These are phyloP conservation scores for Bombus superbus DNA, from an alignment of 1,140 invertebrate genomes.

Conservation along the genomic window DNA sequence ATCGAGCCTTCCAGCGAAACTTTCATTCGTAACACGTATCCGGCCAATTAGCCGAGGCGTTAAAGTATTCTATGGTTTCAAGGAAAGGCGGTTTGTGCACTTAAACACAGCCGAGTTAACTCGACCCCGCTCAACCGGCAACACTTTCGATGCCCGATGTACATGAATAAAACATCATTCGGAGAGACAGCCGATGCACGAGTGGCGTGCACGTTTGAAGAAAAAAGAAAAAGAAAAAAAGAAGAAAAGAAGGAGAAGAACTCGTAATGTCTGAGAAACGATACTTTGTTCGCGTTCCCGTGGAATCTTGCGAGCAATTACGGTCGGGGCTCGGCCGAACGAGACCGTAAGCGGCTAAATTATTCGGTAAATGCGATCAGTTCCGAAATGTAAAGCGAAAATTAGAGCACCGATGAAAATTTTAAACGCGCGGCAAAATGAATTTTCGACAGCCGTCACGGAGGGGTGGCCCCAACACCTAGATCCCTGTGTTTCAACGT, in stretches of 20 bases:
- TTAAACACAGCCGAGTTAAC: conserved; percentile 73
- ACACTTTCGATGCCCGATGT: conserved; percentile 68
- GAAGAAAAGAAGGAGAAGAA: neutral
- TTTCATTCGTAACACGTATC: conserved; percentile 69
- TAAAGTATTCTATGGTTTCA: conserved; percentile 76
- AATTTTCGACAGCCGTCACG: conserved; percentile 32
- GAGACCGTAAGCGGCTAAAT: neutral
- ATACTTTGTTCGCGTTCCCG: neutral
- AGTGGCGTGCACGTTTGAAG: neutral
- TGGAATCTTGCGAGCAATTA: neutral
- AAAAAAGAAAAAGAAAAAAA: neutral
- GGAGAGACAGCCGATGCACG: conserved; percentile 32
- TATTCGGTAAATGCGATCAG: conserved; percentile 7
- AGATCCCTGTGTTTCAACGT: conserved; percentile 38
- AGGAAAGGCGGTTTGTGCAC: conserved; percentile 72
- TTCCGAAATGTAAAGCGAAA: conserved; percentile 27
- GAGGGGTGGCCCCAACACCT: conserved; percentile 52
- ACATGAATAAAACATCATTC: conserved; percentile 79
- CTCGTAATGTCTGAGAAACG: neutral
- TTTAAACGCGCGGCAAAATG: conserved; percentile 51
- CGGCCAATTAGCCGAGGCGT: conserved; percentile 75
- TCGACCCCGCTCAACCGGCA: conserved; percentile 49
- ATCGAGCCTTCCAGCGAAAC: conserved; percentile 21
- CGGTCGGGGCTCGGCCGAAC: neutral
- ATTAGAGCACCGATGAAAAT: conserved; percentile 50